Base-by-base conservation (phyloP, 1,140 invertebrate species). In the Leptinotarsa texana region DNA sequence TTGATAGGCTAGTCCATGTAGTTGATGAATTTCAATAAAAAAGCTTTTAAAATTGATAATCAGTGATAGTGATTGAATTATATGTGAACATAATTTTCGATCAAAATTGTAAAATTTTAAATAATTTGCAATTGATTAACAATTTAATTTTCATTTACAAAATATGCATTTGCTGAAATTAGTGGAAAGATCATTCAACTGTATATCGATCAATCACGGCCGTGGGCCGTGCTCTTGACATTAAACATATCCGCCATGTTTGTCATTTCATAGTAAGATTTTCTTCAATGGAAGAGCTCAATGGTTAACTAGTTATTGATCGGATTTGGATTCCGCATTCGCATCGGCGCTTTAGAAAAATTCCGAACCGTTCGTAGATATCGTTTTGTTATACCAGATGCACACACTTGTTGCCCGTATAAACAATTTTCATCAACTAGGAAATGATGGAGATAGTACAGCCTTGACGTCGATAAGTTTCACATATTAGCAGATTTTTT, bases 301-400 rank as follows among this genome's bases (percentile, higher is more conserved):
- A 73, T 76, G 75, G 68, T 68, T 73, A 47, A 13, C 21, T 24
- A 27, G 48, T 22, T 79, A 79, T 80, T 77, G 79, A 77, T 78
- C 74, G 61, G 74, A 65, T 71, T 61, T 48, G 24, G 67, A 42
- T 21, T 18, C 21, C 67, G 21, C 78, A 48, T 68, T 72, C 67
- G 49, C 78, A 48, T 68, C 74, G 74, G 73, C 72, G 61, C 48
- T 21, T 3, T 65, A 27, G 49, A 63, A 21, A 17, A 24, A 67
- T 42, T 8, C 65, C n/a, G 24, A 33, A 67, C 11, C 8, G 24
- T 24, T 72, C 72, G 76, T 51, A 73, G 76, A 78, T 76, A 73
- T 74, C 49, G 74, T 68, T 49, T 48, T 69, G 75, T 66, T 65
- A n/a, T 42, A 42, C 27, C 65, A 67, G 65, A 67, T 67, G 65